A percentile compares a stretch with the other conserved stretches of the same genome.
Conservation (phyloP, 2,797 vertebrate species). For the Eulemur coronatus region DNA sequence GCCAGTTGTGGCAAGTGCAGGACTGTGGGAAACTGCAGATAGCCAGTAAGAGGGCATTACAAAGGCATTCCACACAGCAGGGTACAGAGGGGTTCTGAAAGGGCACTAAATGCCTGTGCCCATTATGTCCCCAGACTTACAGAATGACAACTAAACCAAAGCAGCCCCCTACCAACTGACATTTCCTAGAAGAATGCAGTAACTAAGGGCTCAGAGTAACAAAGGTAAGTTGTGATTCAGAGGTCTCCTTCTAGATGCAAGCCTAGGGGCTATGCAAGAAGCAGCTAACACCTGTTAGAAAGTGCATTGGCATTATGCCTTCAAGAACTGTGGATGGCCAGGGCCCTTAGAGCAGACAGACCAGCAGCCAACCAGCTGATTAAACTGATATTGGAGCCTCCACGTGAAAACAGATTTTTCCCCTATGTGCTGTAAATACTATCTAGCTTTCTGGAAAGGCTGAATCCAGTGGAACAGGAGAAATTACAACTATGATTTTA, state of each 20-base stretch:
- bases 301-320: neutral
- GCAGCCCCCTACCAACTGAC: neutral
- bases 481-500: constrained; percentile 29
- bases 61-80: neutral
- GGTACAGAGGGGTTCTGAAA: neutral
- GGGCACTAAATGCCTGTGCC: neutral
- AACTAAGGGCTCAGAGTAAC: neutral
- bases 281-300: neutral
- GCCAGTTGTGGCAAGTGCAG: neutral
- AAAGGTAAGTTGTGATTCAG: neutral
- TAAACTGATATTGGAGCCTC: neutral
- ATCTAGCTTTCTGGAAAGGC: neutral
- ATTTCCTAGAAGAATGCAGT: neutral
- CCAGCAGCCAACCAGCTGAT: neutral
- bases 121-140: neutral
- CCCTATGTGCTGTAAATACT: neutral
- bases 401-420: neutral
- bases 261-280: neutral
- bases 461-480: neutral
- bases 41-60: neutral
- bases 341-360: neutral
- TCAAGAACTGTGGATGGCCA: neutral
- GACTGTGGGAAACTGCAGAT: neutral
- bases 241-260: neutral
- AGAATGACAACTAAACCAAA: neutral